Evolutionary conservation across 1,140 invertebrate species (phyloP).

Genomic region (Batillaria attramentaria): DNA sequence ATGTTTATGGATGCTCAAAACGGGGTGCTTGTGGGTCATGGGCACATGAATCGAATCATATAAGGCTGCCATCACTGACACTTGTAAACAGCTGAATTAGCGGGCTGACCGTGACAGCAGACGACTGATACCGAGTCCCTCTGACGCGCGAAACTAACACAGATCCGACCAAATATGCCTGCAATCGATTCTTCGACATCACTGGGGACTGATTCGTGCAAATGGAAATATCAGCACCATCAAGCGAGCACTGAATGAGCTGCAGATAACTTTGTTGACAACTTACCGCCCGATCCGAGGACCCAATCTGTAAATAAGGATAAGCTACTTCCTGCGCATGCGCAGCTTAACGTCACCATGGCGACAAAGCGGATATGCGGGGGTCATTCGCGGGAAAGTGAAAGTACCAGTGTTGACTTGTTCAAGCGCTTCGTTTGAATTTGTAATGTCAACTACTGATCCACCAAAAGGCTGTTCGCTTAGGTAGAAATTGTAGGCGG

Average conservation of each 20-base stretch:
- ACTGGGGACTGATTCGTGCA: neutral
- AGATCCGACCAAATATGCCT: neutral
- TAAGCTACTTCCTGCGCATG: constrained; percentile 17
- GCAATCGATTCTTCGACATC: neutral
- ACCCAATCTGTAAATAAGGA: constrained; percentile 10
- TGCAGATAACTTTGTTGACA: neutral
- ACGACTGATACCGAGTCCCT: neutral
- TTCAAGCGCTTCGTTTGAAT: neutral
- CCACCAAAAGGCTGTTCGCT: too few relatives aligned
- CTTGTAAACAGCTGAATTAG: neutral
- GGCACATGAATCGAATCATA: too few relatives aligned
- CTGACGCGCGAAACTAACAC: neutral
- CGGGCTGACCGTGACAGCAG: neutral
- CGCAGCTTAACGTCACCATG: constrained; percentile 27
- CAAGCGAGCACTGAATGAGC: neutral
- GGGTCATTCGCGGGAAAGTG: neutral
- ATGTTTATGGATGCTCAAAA: too few relatives aligned
- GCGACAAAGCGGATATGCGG: neutral
- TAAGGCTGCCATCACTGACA: too few relatives aligned
- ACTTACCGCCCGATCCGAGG: neutral
- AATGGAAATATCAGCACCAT: neutral
- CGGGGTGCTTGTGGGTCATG: too few relatives aligned
- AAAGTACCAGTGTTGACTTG: constrained; percentile 24
- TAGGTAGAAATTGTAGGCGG: neutral
- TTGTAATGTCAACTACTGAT: neutral